Percentiles rank a stretch among this genome's conserved stretches.
These are phyloP conservation scores for Brachionus paranguensis DNA, from an alignment of 1,140 invertebrate species.

Conservation along the genomic window DNA sequence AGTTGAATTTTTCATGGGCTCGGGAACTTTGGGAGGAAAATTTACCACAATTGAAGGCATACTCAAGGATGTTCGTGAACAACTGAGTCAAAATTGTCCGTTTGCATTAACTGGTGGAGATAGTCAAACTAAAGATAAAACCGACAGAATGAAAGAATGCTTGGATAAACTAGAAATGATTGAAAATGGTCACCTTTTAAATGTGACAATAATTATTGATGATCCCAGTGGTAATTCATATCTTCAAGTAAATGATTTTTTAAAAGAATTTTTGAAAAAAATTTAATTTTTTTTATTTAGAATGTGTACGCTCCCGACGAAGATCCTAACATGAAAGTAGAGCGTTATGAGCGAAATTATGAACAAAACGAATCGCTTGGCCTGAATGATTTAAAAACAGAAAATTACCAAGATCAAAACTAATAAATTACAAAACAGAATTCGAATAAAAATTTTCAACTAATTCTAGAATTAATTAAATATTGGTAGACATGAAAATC, in stretches of 20 bases:
- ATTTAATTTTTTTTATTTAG: conserved; percentile 49
- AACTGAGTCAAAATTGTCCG: conserved; percentile 42
- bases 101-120: conserved; percentile 51
- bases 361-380: conserved; percentile 94
- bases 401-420: conserved; percentile 61
- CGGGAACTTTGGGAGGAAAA: conserved; percentile 76
- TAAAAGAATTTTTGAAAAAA: not conserved
- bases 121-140: conserved; percentile 51
- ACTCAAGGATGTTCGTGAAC: conserved; percentile 56
- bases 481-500: not conserved
- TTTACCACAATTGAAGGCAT: conserved; percentile 90
- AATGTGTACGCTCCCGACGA: conserved; percentile 68
- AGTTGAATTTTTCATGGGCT: conserved; percentile 76
- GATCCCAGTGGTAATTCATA: conserved; percentile 97
- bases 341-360: conserved; percentile 72
- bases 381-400: conserved; percentile 92
- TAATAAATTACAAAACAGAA: not conserved
- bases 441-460: not conserved
- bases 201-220: conserved; percentile 74
- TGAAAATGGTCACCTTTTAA: conserved; percentile 45
- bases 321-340: conserved; percentile 70
- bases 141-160: not conserved
- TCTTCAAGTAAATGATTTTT: conserved; percentile 64
- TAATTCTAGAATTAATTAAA: not conserved
- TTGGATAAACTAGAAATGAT: conserved; percentile 43